Conservation (phyloP, 2,797 vertebrate genomes). For the Tiaroga cobitis region DNA sequence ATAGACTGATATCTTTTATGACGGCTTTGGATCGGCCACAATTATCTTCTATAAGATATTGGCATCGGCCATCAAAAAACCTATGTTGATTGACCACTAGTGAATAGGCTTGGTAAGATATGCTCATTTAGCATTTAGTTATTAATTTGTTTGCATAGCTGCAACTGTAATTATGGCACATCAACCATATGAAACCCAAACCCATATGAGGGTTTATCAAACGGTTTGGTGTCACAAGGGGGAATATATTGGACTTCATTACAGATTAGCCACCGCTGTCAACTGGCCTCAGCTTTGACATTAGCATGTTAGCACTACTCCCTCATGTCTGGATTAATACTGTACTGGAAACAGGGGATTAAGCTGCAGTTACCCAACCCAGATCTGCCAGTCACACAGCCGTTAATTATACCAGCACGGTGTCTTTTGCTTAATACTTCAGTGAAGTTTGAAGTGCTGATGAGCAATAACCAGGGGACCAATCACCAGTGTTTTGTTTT, state of each 20-base stretch:
- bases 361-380: conserved; percentile 44
- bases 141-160: conserved; percentile 26
- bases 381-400: conserved; percentile 48
- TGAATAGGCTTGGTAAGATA: background rate
- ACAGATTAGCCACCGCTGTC: conserved; percentile 48
- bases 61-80: background rate
- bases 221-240: conserved; percentile 27
- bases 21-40: background rate
- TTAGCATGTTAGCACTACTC: conserved; percentile 47
- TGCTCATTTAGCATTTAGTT: background rate
- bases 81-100: background rate
- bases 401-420: conserved; percentile 42
- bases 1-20: background rate
- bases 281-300: conserved; percentile 47
- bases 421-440: conserved; percentile 46
- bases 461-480: conserved; percentile 43
- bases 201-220: conserved; percentile 20
- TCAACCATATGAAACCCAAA: conserved; percentile 1
- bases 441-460: conserved; percentile 29
- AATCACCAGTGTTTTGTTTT: conserved; percentile 29
- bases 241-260: conserved; percentile 44
- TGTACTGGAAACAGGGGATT: conserved; percentile 50
- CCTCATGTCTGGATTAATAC: conserved; percentile 50
- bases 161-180: conserved; percentile 22
- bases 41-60: background rate